phyloP scores from a whole-genome alignment of 2,113 vertebrate species.

The Sceloporus undulatus region DNA sequence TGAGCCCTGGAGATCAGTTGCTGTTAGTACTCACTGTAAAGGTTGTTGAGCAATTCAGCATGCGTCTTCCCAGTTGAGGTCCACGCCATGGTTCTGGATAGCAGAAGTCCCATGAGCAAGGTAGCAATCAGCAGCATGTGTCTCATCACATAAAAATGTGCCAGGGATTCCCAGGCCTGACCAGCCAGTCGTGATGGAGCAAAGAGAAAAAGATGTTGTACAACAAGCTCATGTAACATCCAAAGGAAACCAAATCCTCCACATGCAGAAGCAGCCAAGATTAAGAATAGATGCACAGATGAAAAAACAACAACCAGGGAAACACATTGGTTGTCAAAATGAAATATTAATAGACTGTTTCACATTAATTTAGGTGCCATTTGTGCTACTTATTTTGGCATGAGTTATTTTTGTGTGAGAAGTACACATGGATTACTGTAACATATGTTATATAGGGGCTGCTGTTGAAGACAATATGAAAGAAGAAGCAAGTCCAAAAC shows the following conservation, averaged over 20 bases:
- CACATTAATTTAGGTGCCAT: neutral
- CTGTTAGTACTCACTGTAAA: slow-evolving; percentile 79
- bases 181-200: slow-evolving; percentile 14
- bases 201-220: neutral
- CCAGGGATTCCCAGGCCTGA: slow-evolving; percentile 24
- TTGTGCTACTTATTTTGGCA: neutral
- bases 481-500: neutral
- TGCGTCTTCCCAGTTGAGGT: slow-evolving; percentile 89
- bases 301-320: neutral
- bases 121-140: slow-evolving; percentile 64
- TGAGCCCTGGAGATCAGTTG: accelerated
- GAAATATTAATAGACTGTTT: neutral
- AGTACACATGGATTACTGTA: neutral
- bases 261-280: neutral
- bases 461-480: neutral
- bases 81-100: slow-evolving; percentile 90
- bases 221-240: neutral
- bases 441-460: neutral
- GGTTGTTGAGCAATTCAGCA: slow-evolving; percentile 86
- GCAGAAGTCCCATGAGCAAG: slow-evolving; percentile 87
- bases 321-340: neutral
- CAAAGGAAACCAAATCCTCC: slow-evolving; percentile 9
- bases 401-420: neutral
- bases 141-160: slow-evolving; percentile 79
- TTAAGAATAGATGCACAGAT: slow-evolving; percentile 22